A percentile compares a stretch with the other conserved stretches of the same genome.
phyloP scores from a whole-genome alignment of 2,113 vertebrate genomes.

The Hirundichthys speculiger region DNA sequence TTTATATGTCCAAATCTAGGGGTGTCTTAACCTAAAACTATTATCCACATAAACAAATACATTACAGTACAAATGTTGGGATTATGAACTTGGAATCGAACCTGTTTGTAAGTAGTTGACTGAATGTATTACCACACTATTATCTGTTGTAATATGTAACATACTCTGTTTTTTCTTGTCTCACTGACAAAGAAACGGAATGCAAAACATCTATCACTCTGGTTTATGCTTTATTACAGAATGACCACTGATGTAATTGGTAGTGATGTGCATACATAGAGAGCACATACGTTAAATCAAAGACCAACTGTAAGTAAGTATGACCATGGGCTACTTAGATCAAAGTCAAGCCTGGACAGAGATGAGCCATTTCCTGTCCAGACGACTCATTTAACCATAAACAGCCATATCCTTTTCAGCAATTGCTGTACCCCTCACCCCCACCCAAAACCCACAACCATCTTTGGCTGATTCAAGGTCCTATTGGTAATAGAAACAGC shows the following conservation, averaged over 20 bases:
- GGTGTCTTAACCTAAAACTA: too few relatives aligned
- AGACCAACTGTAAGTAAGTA: conserved; percentile 46
- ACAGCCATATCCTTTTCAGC: conserved; percentile 22
- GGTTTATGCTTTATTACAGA: conserved; percentile 18
- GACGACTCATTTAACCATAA: conserved; percentile 61
- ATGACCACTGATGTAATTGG: conserved; percentile 52
- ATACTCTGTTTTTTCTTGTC: neutral
- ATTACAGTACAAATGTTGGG: too few relatives aligned
- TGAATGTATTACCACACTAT: too few relatives aligned
- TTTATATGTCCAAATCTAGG: too few relatives aligned
- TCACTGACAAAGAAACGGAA: neutral
- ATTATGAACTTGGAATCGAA: too few relatives aligned
- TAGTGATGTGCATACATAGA: conserved; percentile 41
- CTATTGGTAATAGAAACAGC: conserved; percentile 32
- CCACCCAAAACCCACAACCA: conserved; percentile 2
- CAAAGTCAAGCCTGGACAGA: conserved; percentile 62
- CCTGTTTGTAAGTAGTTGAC: too few relatives aligned
- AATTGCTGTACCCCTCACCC: conserved; percentile 10
- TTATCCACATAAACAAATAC: too few relatives aligned
- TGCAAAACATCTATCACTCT: conserved; percentile 2
- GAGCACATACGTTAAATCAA: conserved; percentile 59
- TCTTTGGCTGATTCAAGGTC: conserved; percentile 38
- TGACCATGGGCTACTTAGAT: conserved; percentile 51
- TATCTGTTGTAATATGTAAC: too few relatives aligned
- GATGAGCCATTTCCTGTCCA: conserved; percentile 67